These are phyloP conservation scores for Yponomeuta plumbellus DNA, from an alignment of 2,888 invertebrate species.

Conservation along the genomic window DNA sequence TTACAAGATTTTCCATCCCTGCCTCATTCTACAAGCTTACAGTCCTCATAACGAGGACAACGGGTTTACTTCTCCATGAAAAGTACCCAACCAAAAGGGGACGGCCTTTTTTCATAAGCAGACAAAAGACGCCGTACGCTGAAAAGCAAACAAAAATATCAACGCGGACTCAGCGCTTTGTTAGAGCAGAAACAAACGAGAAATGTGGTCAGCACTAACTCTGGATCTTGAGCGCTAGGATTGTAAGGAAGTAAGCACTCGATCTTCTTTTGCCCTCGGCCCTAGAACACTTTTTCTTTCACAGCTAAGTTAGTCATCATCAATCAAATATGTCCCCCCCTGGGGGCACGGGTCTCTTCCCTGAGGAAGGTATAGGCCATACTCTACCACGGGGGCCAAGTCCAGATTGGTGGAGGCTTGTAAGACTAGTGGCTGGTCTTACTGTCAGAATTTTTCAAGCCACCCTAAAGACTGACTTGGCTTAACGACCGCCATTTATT, in stretches of 20 bases:
- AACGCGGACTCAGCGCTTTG: slow-evolving; percentile 41
- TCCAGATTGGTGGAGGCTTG: no score
- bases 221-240: not conserved
- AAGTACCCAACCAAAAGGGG: slow-evolving; percentile 48
- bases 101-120: slow-evolving; percentile 31
- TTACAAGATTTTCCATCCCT: not conserved
- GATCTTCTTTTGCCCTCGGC: no score
- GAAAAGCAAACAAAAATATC: slow-evolving; percentile 58
- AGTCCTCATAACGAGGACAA: slow-evolving; percentile 24
- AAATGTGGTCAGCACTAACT: not conserved
- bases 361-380: no score
- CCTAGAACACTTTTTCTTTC: no score
- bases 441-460: no score
- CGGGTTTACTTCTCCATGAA: slow-evolving; percentile 42
- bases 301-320: no score
- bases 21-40: slow-evolving; percentile 14
- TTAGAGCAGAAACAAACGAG: slow-evolving; percentile 28
- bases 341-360: no score
- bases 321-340: no score
- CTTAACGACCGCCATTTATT: no score
- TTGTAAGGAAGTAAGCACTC: not conserved
- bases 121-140: slow-evolving; percentile 54
- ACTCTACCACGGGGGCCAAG: no score
- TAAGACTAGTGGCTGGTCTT: no score
- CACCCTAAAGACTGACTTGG: no score